phyloP scores from a whole-genome alignment of 2,113 vertebrate species.

The Hippocampus barbouri region DNA sequence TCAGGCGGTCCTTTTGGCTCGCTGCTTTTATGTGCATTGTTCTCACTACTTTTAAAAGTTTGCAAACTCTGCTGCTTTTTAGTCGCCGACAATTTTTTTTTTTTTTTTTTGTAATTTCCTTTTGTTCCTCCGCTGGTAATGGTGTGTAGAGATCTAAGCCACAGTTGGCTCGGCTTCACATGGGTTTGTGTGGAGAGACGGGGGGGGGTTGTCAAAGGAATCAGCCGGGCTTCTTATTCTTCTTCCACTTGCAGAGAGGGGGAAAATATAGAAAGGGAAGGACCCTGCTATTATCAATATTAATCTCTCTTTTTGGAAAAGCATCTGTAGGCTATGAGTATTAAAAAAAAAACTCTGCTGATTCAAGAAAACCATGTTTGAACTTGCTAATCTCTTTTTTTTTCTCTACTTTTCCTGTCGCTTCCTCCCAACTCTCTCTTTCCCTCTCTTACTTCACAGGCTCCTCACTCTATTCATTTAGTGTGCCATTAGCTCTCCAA shows the following conservation, averaged over 20 bases:
- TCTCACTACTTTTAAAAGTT: constrained; percentile 52
- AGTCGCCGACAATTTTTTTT: constrained; percentile 40
- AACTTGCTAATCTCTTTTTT: constrained; percentile 57
- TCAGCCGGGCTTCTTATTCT: constrained; percentile 50
- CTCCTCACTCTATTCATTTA: constrained; percentile 54
- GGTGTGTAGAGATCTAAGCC: constrained; percentile 61
- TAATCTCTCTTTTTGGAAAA: constrained; percentile 62
- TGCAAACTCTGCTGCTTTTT: constrained; percentile 50
- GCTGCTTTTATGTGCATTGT: constrained; percentile 37
- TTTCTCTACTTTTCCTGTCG: constrained; percentile 15
- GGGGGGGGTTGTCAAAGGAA: constrained; percentile 60
- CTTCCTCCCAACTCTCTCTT: constrained; percentile 13
- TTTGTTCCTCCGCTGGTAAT: constrained; percentile 59
- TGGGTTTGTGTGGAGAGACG: constrained; percentile 42
- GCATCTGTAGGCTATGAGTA: constrained; percentile 54
- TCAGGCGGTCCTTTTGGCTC: constrained; percentile 32
- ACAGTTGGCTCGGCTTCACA: constrained; percentile 66
- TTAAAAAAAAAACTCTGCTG: constrained; percentile 32
- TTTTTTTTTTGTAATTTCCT: constrained; percentile 35
- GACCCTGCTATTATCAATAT: constrained; percentile 61
- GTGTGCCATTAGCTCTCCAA: constrained; percentile 62
- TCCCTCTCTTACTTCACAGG: constrained; percentile 23
- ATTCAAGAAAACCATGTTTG: constrained; percentile 62
- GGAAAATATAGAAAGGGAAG: constrained; percentile 40
- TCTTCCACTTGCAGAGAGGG: constrained; percentile 43